Percentiles rank a stretch among this genome's conserved stretches.
These are phyloP conservation scores for Saguinus oedipus DNA, from an alignment of 2,797 vertebrate genomes.

Conservation along the genomic window DNA sequence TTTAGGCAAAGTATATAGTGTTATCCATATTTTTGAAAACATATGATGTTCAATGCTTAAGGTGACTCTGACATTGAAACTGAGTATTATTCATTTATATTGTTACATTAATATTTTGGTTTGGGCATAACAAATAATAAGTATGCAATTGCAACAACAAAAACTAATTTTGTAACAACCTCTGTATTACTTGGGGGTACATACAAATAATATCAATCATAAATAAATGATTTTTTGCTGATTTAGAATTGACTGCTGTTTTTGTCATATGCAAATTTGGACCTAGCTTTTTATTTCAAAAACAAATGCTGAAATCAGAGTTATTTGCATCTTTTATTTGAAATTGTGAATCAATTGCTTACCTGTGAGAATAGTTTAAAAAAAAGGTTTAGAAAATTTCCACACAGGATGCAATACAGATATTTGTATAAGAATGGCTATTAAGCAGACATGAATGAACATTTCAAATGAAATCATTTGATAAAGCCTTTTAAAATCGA, in stretches of 20 bases:
- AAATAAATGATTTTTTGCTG: background rate
- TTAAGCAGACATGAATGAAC: background rate
- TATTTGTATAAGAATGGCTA: background rate
- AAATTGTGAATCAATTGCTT: constrained; percentile 23
- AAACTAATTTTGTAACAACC: background rate
- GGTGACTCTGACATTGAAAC: background rate
- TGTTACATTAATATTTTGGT: background rate
- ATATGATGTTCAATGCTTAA: background rate
- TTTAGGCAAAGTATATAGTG: background rate
- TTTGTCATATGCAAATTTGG: constrained; percentile 8
- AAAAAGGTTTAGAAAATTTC: background rate
- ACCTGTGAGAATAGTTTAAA: background rate
- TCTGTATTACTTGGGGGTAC: background rate
- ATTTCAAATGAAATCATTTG: background rate
- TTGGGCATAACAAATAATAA: background rate
- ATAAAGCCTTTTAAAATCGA: background rate
- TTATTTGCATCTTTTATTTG: constrained; percentile 34
- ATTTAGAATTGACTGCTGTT: background rate
- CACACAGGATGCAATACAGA: background rate
- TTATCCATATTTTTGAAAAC: background rate
- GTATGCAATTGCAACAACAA: background rate
- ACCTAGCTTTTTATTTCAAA: constrained; percentile 4
- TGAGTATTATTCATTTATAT: background rate
- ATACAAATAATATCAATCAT: background rate
- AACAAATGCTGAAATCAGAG: background rate